Conservation (phyloP, 2,888 invertebrate genomes). For the Aleiodes testaceus region DNA sequence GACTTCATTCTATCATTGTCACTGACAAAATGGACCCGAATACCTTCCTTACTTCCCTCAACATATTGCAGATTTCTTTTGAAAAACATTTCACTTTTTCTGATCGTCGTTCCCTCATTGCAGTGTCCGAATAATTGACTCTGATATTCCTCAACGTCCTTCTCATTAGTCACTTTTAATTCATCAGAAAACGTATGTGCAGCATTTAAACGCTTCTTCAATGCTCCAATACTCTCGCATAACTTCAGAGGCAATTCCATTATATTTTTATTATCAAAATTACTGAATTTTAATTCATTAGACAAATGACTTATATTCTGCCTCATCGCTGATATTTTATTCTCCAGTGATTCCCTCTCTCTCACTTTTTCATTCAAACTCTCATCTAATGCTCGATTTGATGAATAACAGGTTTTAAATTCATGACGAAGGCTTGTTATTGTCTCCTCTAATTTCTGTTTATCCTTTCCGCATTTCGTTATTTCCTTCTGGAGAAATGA, state of each 20-base stretch:
- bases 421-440: slow-evolving; percentile 21
- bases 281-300: slow-evolving; percentile 28
- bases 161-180: neutral
- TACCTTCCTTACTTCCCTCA: neutral
- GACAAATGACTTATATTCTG: slow-evolving; percentile 29
- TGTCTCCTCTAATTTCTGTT: slow-evolving; percentile 19
- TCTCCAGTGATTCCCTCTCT: slow-evolving; percentile 24
- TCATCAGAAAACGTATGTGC: neutral
- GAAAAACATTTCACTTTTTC: slow-evolving; percentile 4
- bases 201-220: slow-evolving; percentile 13
- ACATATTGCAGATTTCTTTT: neutral
- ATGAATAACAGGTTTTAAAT: slow-evolving; percentile 1
- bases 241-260: slow-evolving; percentile 30
- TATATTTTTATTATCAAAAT: slow-evolving; percentile 23
- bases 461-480: slow-evolving; percentile 6
- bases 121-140: neutral
- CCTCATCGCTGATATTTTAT: slow-evolving; percentile 32
- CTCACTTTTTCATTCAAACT: slow-evolving; percentile 23
- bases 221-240: slow-evolving; percentile 4
- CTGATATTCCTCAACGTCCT: slow-evolving; percentile 25
- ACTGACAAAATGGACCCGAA: neutral
- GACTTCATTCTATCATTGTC: neutral
- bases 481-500: slow-evolving; percentile 26
- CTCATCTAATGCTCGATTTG: slow-evolving; percentile 29
- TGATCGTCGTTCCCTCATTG: neutral